Evolutionary conservation across 2,888 invertebrate species (phyloP).

Genomic region (Alitta virens): DNA sequence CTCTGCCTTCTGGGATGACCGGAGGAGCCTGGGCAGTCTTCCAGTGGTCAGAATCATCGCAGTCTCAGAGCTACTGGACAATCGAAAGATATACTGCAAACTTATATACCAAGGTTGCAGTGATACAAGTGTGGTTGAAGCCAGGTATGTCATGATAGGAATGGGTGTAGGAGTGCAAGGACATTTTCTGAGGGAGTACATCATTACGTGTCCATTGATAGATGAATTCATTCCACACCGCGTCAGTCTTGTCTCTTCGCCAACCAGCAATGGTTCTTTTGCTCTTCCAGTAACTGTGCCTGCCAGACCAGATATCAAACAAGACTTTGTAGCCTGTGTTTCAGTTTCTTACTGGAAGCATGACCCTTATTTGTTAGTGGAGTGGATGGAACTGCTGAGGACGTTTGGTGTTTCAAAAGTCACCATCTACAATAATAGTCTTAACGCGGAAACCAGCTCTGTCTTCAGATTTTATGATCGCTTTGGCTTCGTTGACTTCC

Average conservation of each 20-base stretch:
- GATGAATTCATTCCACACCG: not conserved
- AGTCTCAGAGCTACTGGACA: conserved; percentile 3
- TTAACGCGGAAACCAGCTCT: not conserved
- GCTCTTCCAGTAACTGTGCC: conserved; percentile 13
- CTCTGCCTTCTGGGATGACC: conserved; percentile 18
- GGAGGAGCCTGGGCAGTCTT: not conserved
- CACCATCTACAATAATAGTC: conserved; percentile 14
- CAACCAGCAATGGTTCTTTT: not conserved
- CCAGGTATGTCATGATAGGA: not conserved
- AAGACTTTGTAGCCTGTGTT: conserved; percentile 7
- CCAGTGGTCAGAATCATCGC: conserved; percentile 14
- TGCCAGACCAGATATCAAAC: not conserved
- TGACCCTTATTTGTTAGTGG: conserved; percentile 6
- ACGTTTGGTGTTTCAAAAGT: conserved; percentile 4
- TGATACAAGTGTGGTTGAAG: not conserved
- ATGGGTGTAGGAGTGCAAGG: conserved; percentile 6
- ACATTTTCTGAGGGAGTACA: conserved; percentile 9
- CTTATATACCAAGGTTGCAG: not conserved
- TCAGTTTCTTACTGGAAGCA: conserved; percentile 18
- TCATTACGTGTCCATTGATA: conserved; percentile 2
- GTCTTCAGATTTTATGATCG: conserved; percentile 4
- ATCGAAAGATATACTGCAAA: not conserved
- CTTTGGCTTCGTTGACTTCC: conserved; percentile 11
- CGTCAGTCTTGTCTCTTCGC: conserved; percentile 1
- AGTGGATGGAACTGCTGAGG: conserved; percentile 12